These are phyloP conservation scores for Felis chaus DNA, from an alignment of 2,113 vertebrate species.

Conservation along the genomic window DNA sequence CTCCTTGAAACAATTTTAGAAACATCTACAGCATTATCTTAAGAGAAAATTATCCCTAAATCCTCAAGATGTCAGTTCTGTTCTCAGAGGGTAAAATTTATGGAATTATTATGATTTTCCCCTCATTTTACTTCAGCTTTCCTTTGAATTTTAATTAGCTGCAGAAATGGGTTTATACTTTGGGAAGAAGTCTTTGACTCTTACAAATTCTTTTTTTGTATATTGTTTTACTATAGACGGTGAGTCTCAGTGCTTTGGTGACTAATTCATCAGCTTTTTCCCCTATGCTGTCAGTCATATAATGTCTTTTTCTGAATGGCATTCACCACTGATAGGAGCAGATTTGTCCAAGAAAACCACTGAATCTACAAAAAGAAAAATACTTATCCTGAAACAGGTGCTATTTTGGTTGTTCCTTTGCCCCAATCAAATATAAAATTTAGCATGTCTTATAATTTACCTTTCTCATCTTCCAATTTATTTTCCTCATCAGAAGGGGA, in stretches of 20 bases:
- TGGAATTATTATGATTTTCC: neutral
- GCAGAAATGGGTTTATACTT: neutral
- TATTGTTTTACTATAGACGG: neutral
- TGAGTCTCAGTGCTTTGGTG: neutral
- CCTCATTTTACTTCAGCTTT: neutral
- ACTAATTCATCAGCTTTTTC: slow-evolving; percentile 1
- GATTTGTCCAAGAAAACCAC: neutral
- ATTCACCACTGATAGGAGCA: neutral
- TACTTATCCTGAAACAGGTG: neutral
- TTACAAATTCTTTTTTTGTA: slow-evolving; percentile 25
- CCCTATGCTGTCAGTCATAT: neutral
- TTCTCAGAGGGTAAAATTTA: neutral
- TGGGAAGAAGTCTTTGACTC: neutral
- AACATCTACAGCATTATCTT: neutral
- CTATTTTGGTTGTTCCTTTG: neutral
- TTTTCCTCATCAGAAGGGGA: neutral
- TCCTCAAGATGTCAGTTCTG: neutral
- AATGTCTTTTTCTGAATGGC: neutral
- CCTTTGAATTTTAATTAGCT: slow-evolving; percentile 4
- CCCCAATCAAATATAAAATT: neutral
- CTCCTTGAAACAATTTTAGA: neutral
- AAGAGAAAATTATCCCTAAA: neutral
- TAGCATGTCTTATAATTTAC: neutral
- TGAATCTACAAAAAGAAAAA: neutral
- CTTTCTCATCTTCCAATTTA: neutral